Conservation (phyloP, 2,888 invertebrate genomes). For the Hypselothyrea guttata region DNA sequence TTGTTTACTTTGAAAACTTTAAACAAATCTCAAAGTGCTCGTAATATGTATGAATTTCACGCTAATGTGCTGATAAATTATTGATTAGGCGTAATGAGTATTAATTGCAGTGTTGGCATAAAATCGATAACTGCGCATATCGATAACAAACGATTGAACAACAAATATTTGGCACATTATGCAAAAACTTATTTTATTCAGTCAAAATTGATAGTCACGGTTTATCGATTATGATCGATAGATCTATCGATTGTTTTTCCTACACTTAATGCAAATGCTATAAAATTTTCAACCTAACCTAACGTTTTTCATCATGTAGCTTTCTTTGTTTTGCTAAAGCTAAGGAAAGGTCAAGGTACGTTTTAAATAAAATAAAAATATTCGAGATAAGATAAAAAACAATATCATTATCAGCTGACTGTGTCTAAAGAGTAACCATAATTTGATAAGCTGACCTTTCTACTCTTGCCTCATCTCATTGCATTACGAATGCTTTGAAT, state of each 20-base stretch:
- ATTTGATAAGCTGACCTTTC: conserved; percentile 4
- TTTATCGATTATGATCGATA: no score
- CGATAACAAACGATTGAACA: no score
- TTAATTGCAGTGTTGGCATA: conserved; percentile 30
- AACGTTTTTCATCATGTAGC: not conserved
- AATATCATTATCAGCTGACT: conserved; percentile 13
- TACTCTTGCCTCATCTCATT: not conserved
- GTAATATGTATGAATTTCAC: conserved; percentile 36
- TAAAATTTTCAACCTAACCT: not conserved
- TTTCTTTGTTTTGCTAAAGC: conserved; percentile 25
- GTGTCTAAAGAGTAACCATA: conserved; percentile 5
- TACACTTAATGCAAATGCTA: conserved; percentile 31
- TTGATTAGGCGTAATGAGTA: conserved; percentile 12
- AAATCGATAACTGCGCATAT: no score
- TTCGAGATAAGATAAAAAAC: conserved; percentile 48
- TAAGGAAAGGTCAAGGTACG: conserved; percentile 47
- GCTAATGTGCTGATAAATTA: conserved; percentile 43
- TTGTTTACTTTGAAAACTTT: conserved; percentile 37
- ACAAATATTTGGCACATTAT: no score
- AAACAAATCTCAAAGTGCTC: conserved; percentile 35
- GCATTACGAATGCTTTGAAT: not conserved
- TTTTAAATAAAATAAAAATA: conserved; percentile 14
- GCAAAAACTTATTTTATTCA: no score
- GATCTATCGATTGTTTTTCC: no score
- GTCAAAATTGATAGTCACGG: no score